These are phyloP conservation scores for Characodon lateralis DNA, from an alignment of 2,797 vertebrate genomes.

Conservation along the genomic window DNA sequence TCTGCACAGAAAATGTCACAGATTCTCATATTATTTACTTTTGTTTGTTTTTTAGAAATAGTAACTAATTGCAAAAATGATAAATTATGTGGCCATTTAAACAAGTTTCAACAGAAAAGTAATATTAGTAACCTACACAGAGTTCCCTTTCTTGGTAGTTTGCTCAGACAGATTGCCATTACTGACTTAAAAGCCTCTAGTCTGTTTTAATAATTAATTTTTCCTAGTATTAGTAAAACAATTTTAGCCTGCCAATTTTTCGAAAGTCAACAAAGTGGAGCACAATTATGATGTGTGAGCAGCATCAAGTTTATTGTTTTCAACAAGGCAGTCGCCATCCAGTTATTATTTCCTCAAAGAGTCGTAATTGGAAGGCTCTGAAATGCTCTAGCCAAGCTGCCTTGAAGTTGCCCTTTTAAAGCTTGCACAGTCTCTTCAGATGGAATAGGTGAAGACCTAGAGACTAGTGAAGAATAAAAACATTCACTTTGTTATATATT, in stretches of 20 bases:
- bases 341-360: slow-evolving; percentile 44
- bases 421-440: slow-evolving; percentile 14
- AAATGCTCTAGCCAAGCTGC: background rate
- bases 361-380: slow-evolving; percentile 25
- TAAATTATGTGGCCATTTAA: background rate
- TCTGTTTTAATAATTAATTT: slow-evolving; percentile 8
- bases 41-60: background rate
- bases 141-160: background rate
- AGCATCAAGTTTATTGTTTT: slow-evolving; percentile 13
- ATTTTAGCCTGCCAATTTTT: slow-evolving; percentile 4
- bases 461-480: background rate
- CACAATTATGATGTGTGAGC: slow-evolving; percentile 17
- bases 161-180: background rate
- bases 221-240: background rate
- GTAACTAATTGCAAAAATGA: background rate
- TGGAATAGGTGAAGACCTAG: slow-evolving; percentile 17
- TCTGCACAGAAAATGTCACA: background rate
- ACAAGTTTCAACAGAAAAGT: background rate
- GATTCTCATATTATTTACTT: no score
- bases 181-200: background rate
- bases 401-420: slow-evolving; percentile 22
- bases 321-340: slow-evolving; percentile 16
- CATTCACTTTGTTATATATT: background rate
- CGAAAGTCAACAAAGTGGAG: slow-evolving; percentile 1
- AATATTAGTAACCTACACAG: no score